Evolutionary conservation across 2,888 invertebrate genomes (phyloP).

Genomic region (Rosalia funebris): DNA sequence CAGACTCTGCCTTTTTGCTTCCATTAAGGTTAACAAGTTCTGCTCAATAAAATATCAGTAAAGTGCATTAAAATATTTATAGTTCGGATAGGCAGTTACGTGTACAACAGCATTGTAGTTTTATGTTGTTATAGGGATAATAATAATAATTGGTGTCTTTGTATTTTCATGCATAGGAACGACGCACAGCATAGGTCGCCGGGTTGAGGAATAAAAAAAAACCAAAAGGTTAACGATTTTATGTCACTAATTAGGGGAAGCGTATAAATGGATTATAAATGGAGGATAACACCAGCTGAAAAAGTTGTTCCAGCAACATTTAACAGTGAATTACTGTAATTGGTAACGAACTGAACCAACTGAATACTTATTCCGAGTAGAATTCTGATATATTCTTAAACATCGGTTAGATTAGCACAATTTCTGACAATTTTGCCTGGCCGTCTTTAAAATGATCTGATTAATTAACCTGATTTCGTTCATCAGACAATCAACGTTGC

Average conservation of each 20-base stretch:
- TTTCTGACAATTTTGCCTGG: too few relatives aligned
- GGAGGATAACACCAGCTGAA: neutral
- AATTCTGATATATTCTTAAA: too few relatives aligned
- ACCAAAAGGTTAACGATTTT: neutral
- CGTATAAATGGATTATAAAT: neutral
- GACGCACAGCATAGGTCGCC: neutral
- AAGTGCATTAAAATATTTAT: constrained; percentile 14
- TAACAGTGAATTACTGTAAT: too few relatives aligned
- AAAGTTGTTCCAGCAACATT: too few relatives aligned
- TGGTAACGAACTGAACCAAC: too few relatives aligned
- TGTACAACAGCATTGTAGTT: neutral
- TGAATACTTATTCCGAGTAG: too few relatives aligned
- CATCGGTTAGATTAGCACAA: too few relatives aligned
- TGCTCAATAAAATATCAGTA: constrained; percentile 18
- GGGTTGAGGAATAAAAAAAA: neutral
- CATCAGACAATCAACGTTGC: too few relatives aligned
- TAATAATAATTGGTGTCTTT: neutral
- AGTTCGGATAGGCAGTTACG: neutral
- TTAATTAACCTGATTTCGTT: too few relatives aligned
- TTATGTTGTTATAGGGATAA: neutral
- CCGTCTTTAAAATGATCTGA: too few relatives aligned
- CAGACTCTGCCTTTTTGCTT: constrained; percentile 4
- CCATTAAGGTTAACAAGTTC: constrained; percentile 1
- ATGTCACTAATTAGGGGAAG: neutral
- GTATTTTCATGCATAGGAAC: neutral